phyloP scores from a whole-genome alignment of 2,888 invertebrate species.

The Amblyjoppa fuscipennis region DNA sequence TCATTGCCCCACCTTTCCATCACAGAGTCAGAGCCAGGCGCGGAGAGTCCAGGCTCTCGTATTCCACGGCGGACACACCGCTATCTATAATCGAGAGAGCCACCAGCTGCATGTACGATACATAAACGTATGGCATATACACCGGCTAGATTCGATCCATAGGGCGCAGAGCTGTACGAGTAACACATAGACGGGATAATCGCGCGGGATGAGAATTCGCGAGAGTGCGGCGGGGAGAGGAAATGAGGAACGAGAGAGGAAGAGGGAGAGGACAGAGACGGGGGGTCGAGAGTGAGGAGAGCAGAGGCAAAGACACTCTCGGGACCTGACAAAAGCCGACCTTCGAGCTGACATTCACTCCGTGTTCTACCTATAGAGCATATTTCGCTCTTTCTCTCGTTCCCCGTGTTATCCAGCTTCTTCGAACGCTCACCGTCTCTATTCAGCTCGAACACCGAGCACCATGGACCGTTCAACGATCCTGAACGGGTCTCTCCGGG shows the following conservation, averaged over 20 bases:
- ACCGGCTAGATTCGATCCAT: slow-evolving; percentile 40
- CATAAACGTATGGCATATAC: slow-evolving; percentile 70
- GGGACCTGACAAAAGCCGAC: slow-evolving; percentile 84
- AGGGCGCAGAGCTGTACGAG: slow-evolving; percentile 33
- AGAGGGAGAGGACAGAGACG: neutral
- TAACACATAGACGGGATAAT: neutral
- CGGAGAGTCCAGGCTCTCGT: slow-evolving; percentile 22
- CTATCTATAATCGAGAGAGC: slow-evolving; percentile 35
- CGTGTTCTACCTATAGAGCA: slow-evolving; percentile 67
- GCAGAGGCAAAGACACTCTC: slow-evolving; percentile 74
- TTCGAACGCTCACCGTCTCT: slow-evolving; percentile 58
- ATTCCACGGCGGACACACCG: slow-evolving; percentile 50
- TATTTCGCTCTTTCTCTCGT: slow-evolving; percentile 51
- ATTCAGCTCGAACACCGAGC: slow-evolving; percentile 57
- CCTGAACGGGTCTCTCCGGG: slow-evolving; percentile 67
- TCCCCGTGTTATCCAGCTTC: slow-evolving; percentile 40
- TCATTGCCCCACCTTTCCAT: slow-evolving; percentile 70
- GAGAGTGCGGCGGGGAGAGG: slow-evolving; percentile 14
- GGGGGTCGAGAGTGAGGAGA: slow-evolving; percentile 28
- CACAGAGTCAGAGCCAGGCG: slow-evolving; percentile 55
- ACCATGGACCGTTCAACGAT: slow-evolving; percentile 68
- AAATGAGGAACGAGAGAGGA: slow-evolving; percentile 12
- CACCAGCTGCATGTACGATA: slow-evolving; percentile 73
- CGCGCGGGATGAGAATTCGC: slow-evolving; percentile 3
- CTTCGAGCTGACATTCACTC: slow-evolving; percentile 85